Evolutionary conservation across 2,797 vertebrate species (phyloP), one percentile per base, ranked within the genome.

Genomic region (Artibeus lituratus): DNA sequence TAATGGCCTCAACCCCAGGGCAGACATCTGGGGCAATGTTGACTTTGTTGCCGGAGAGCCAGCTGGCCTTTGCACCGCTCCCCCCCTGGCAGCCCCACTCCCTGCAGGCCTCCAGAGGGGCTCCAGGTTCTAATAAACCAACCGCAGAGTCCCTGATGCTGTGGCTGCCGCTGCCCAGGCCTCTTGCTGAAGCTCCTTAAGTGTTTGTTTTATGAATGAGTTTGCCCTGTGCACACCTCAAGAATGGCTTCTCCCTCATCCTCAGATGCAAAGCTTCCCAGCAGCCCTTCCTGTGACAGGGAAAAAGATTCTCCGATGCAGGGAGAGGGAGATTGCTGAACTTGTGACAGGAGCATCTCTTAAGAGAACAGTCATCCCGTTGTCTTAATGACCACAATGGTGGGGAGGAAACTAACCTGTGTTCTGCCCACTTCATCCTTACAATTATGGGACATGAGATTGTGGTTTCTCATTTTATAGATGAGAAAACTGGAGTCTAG

Each of bases 1-100:
- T 97, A 98, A 98, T 97, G 96, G 97, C 74, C 97, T 97, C 96
- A 93, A 91, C 85, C 94, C 87, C 2, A 0, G 95, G 97, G 97
- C 97, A 97, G 97, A 97, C 97, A 97, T 96, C 97, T 98, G 97
- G 96, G 93, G 94, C 21, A 5, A 67, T 97, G 96, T 96, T 97
- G 96, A 96, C 96, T 96, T 93, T 96, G 91, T 73, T 96, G 95
- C 94, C 0, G 0, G 76, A 90, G 93, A 97, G 78, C 97, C 96
- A 98, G 97, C 95, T 97, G 96, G 94, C 87, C 94, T 96, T 49
- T 90, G 91, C 93, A 4, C 44, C 0, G 67, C 67, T 12, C 93
- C 86, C 57, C 55, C 77, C 77, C 39, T 42, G 51, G 67, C 39
- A 47, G 87, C 73, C 87, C 82, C 0, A 1, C 87, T 90, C 93